A percentile compares a stretch with the other conserved stretches of the same genome.
Conservation (phyloP, 2,888 invertebrate genomes). For the Caenorhabditis auriculariae region DNA sequence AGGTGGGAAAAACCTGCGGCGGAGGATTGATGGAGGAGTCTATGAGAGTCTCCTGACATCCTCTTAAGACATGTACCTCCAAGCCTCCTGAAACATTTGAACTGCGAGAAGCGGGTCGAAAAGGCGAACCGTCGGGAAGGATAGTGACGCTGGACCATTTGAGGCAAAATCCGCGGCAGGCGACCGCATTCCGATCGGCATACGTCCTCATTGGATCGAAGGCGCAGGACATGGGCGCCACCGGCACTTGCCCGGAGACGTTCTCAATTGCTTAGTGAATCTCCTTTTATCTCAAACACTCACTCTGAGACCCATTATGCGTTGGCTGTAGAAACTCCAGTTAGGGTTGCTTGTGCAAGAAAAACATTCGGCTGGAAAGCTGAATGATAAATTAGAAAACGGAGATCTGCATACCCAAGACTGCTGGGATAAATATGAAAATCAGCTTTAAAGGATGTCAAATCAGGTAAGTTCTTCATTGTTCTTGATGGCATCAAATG, state of each 20-base stretch:
- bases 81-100: slow-evolving; percentile 25
- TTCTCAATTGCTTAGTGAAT: no score
- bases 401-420: no score
- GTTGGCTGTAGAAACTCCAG: slow-evolving; percentile 15
- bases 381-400: no score
- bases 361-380: slow-evolving; percentile 25
- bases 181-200: slow-evolving; percentile 26
- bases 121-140: slow-evolving; percentile 12
- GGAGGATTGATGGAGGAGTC: slow-evolving; percentile 10
- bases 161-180: slow-evolving; percentile 21
- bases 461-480: no score
- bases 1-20: no score
- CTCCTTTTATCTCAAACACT: neutral
- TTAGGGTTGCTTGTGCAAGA: slow-evolving; percentile 25
- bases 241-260: slow-evolving; percentile 5
- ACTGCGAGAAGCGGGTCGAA: neutral
- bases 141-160: slow-evolving; percentile 22
- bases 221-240: slow-evolving; percentile 22
- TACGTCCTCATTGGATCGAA: slow-evolving; percentile 28
- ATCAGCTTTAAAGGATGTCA: no score
- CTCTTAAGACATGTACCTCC: slow-evolving; percentile 18
- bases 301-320: slow-evolving; percentile 13
- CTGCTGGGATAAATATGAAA: no score
- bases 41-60: slow-evolving; percentile 22
- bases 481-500: no score